Base-by-base conservation (phyloP, 1,140 invertebrate genomes). In the Dysdera silvatica region DNA sequence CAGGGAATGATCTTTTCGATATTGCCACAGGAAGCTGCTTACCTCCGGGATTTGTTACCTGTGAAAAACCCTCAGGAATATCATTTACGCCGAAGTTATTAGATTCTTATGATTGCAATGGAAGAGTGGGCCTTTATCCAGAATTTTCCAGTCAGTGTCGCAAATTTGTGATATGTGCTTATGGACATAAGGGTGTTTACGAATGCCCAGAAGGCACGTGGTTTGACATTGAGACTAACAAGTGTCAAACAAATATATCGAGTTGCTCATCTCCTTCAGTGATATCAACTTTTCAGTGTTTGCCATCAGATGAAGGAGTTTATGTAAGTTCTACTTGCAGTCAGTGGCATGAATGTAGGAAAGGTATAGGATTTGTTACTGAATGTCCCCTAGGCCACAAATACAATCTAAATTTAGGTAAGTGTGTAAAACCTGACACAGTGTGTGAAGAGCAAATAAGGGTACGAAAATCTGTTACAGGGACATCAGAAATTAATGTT, bases 1-100 rank as follows among this genome's bases (percentile, higher is more conserved):
- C 72, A 23, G 63, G 62, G n/a, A 72, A 70, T 7, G 60, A 71
- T 7, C 41, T 75, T 18, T 79, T 76, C 61, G 74, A 79, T 63
- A 72, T 61, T n/a, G 41, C 58, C 3, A 57, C 52, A 12, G 59
- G 58, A 12, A 66, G 33, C 29, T 66, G 65, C 20, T 35, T 66
- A 0, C 54, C 65, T 7, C 61, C 65, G 0, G 33, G 56, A 4
- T 57, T 61, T 14, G 65, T 66, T 12, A 10, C 52, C 2, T 66
- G 65, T 24, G 32, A 45, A 2, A 33, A 60, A 7, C 29, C 43
- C 8, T 35, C 26, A 0, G 18, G 35, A 16, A 33, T 35, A 12
- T 23, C 40, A 1, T 32, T 40, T 3, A 31, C 48, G 24, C 62
- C 62, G 2, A 40, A 53, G 12, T 32, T 63, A 4, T 56, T 63